A percentile compares a stretch with the other conserved stretches of the same genome.
phyloP scores from a whole-genome alignment of 37 sponge, comb jelly and placozoan genomes.

The Hexactinellida sp. region DNA sequence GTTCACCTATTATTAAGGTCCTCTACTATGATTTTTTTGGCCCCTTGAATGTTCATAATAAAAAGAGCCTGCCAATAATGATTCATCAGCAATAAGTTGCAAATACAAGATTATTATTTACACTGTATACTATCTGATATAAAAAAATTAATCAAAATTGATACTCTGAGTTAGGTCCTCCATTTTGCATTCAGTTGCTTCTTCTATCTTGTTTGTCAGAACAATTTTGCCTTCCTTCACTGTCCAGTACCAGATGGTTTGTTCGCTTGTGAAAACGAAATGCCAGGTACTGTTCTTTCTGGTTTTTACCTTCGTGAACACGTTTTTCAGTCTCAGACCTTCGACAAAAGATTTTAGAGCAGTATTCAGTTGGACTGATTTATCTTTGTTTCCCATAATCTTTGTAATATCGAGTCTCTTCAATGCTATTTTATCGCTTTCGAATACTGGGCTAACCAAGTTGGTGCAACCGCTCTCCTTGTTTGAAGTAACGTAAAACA shows the following conservation, averaged over 20 bases:
- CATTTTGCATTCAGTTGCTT: not conserved
- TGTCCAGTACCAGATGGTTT: not conserved
- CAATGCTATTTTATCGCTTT: not conserved
- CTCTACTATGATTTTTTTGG: no score
- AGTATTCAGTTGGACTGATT: not conserved
- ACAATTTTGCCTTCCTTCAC: not conserved
- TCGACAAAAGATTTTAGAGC: not conserved
- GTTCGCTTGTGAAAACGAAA: not conserved
- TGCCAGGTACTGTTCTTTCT: not conserved
- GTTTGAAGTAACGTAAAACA: not conserved
- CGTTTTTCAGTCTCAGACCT: not conserved
- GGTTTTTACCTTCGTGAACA: not conserved
- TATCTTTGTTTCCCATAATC: not conserved
- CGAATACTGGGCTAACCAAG: not conserved
- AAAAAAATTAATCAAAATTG: not conserved
- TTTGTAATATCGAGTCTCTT: not conserved
- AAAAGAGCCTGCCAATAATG: no score
- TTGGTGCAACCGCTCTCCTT: not conserved
- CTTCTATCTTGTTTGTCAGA: conserved; percentile 7
- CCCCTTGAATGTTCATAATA: no score
- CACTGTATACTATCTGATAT: not conserved
- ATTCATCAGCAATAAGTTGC: no score
- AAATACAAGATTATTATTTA: no score
- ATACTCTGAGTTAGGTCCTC: conserved; percentile 2
- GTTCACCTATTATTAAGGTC: no score